A percentile compares a stretch with the other conserved stretches of the same genome.
Evolutionary conservation across 1,140 invertebrate genomes (phyloP).

Genomic region (Hormaphis cornu): DNA sequence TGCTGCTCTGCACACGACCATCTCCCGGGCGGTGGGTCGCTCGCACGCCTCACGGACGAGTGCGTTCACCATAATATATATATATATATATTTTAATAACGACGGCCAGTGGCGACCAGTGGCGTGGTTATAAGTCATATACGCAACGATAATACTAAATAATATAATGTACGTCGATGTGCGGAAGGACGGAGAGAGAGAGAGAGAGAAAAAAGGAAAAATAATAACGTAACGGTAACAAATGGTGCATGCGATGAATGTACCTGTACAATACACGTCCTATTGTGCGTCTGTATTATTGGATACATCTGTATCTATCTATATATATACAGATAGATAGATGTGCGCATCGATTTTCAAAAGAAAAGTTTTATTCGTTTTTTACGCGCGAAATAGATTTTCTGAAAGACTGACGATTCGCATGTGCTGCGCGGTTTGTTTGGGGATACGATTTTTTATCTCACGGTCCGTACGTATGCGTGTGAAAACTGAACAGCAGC

Average conservation of each 20-base stretch:
- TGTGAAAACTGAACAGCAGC: no score
- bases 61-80: constrained; percentile 26
- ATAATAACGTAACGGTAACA: constrained; percentile 1
- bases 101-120: not conserved
- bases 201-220: not conserved
- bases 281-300: not conserved
- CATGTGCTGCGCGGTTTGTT: no score
- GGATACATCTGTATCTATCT: not conserved
- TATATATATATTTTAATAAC: no score
- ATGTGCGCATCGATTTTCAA: no score
- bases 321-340: not conserved
- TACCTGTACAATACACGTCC: not conserved
- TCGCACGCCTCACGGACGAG: not conserved
- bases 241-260: constrained; percentile 3
- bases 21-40: no score
- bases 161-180: not conserved
- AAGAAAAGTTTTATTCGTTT: no score
- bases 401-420: no score
- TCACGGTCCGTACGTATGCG: no score
- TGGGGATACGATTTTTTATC: no score
- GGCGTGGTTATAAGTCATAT: not conserved
- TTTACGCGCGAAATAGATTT: no score
- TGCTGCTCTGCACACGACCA: no score
- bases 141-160: not conserved
- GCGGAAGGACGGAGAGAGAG: not conserved